Percentiles rank a stretch among this genome's conserved stretches.
Evolutionary conservation across 2,888 invertebrate species (phyloP).

Genomic region (Drosophila neotestacea): DNA sequence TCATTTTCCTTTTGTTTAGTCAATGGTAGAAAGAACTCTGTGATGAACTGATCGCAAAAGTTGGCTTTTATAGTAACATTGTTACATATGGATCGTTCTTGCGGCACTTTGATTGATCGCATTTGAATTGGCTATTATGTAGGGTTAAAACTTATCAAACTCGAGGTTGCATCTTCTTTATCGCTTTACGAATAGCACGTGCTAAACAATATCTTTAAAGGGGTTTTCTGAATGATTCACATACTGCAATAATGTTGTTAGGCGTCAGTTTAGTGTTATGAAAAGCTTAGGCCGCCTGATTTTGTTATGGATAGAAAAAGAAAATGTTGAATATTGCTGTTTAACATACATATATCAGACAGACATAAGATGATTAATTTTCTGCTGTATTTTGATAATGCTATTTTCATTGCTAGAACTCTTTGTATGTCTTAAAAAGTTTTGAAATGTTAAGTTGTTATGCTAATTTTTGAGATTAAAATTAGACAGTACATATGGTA

Average conservation of each 20-base stretch:
- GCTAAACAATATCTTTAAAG: background rate
- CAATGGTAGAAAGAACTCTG: slow-evolving; percentile 14
- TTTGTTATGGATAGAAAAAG: background rate
- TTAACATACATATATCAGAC: no score
- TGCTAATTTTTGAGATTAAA: no score
- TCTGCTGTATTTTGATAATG: no score
- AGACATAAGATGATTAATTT: no score
- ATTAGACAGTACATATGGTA: no score
- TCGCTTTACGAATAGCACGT: slow-evolving; percentile 11
- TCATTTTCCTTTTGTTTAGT: background rate
- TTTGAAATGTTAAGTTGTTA: no score
- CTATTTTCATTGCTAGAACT: no score
- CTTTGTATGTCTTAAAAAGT: no score
- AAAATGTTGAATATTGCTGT: background rate
- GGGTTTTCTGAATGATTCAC: slow-evolving; percentile 9
- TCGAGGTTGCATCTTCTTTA: background rate
- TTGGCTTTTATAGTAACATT: slow-evolving; percentile 13
- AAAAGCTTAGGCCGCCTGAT: background rate
- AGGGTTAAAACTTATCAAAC: slow-evolving; percentile 3
- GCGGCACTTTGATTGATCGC: slow-evolving; percentile 31
- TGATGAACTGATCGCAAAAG: background rate
- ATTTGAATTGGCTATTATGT: slow-evolving; percentile 28
- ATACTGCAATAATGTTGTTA: background rate
- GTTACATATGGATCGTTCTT: background rate
- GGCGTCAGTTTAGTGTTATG: background rate